Percentiles rank a stretch among this genome's conserved stretches.
phyloP scores from a whole-genome alignment of 2,113 vertebrate species.

The Sylvietta virens region DNA sequence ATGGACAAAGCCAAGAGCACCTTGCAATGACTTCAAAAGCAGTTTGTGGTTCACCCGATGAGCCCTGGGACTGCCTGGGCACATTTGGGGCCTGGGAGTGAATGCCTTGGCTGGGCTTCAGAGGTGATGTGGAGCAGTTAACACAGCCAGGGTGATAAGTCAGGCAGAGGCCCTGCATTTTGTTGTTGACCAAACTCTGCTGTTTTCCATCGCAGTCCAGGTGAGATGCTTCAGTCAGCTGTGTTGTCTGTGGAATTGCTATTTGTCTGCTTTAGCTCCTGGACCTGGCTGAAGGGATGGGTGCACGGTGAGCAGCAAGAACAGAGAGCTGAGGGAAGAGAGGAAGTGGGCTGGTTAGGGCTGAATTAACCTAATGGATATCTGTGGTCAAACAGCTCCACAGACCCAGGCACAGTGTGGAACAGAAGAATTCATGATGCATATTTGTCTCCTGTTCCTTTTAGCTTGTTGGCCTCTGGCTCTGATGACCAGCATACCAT shows the following conservation, averaged over 20 bases:
- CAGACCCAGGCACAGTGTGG: not conserved
- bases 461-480: slow-evolving; percentile 92
- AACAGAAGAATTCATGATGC: not conserved
- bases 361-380: not conserved
- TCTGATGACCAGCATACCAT: slow-evolving; percentile 98
- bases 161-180: not conserved
- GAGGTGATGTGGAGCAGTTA: not conserved
- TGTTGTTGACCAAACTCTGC: not conserved
- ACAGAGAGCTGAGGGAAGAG: not conserved
- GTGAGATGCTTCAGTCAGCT: not conserved
- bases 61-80: not conserved
- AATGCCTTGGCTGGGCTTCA: not conserved
- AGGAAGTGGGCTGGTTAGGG: not conserved
- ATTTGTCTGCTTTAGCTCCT: not conserved
- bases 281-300: not conserved
- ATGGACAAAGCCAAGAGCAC: not conserved
- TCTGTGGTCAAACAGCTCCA: not conserved
- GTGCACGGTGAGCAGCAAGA: not conserved
- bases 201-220: not conserved
- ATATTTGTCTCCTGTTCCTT: slow-evolving; percentile 1
- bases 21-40: not conserved
- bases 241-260: not conserved
- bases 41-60: not conserved
- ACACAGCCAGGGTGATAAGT: not conserved
- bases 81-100: not conserved